Evolutionary conservation across 1,140 invertebrate genomes (phyloP), one percentile per base, ranked within the genome.

Genomic region (Eriosoma lanigerum): DNA sequence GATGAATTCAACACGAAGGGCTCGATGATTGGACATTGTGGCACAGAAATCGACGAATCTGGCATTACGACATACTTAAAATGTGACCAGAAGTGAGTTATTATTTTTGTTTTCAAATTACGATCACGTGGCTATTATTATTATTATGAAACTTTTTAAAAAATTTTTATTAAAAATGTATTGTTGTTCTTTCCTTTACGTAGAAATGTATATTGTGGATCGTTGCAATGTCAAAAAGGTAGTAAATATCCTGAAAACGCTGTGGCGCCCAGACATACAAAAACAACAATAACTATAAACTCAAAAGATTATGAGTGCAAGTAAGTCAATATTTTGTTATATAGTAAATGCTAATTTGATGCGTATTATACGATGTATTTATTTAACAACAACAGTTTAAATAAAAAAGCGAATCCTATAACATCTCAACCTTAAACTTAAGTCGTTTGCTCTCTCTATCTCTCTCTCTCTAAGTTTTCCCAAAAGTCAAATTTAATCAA

Each of bases 1-100:
- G 92, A 96, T 81, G 91, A 95, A 84, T 98, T 97, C 86, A 98
- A 98, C 86, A 93, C 94, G 0, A 94, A 96, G 84, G 96, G 96
- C 15, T 94, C 93, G 6, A 92, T 94, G 72, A 96, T 93, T 83
- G 96, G 96, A 0, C 95, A 98, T 86, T 98, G 96, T 87, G 96
- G 96, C 1, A 91, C 90, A 62, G 93, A 96, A 84, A 83, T 85
- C 19, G 89, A 89, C 82, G 94, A 93, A 32, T 91, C 92, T 84
- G 83, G 85, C 17, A 89, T 89, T 82, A 94, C 93, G 32, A 91
- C 92, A 84, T 95, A 90, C 85, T 88, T 94, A 83, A 96, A 94
- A 87, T 97, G 94, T 87, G 92, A 93, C 66, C 87, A 90, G 82
- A 92, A 95, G 93, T 96, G 88, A 91, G 93, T 91, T 44, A 32